These are phyloP conservation scores for Drosophila nigrodunni DNA, from an alignment of 1,140 invertebrate species.

Conservation along the genomic window DNA sequence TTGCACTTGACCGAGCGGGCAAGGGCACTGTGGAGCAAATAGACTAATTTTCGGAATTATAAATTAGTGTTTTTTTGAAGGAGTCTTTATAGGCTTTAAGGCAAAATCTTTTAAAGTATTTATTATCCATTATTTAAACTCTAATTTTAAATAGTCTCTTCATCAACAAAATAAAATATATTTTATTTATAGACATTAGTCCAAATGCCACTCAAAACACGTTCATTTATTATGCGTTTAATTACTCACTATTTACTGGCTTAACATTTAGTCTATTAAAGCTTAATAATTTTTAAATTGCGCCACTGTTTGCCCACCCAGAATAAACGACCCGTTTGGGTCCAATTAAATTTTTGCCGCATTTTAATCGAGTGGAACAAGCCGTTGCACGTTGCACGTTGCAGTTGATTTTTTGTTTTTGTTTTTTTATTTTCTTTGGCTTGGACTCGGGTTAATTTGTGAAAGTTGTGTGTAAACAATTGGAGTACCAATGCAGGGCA, in stretches of 20 bases:
- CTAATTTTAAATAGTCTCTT: too few species aligned
- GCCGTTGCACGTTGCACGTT: constrained; percentile 17
- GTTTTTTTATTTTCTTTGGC: constrained; percentile 36
- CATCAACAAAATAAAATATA: too few species aligned
- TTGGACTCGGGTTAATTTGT: constrained; percentile 69
- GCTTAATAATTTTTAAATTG: neutral
- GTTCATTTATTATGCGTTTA: neutral
- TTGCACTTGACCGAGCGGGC: constrained; percentile 76
- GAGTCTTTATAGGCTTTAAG: too few species aligned
- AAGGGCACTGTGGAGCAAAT: constrained; percentile 21
- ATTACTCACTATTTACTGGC: neutral
- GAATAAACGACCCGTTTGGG: constrained; percentile 69
- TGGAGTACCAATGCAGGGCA: constrained; percentile 51
- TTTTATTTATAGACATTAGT: too few species aligned
- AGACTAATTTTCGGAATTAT: neutral
- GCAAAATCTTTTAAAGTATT: too few species aligned
- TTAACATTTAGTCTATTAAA: neutral
- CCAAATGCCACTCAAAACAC: too few species aligned
- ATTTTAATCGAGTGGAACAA: constrained; percentile 76
- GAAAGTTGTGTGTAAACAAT: constrained; percentile 83
- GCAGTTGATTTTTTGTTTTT: constrained; percentile 17
- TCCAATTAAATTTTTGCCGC: constrained; percentile 79
- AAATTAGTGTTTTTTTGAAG: too few species aligned
- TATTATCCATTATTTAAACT: too few species aligned
- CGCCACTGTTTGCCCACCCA: constrained; percentile 68